Conservation (phyloP, 2,113 vertebrate species). For the Thalassarche chlororhynchos region DNA sequence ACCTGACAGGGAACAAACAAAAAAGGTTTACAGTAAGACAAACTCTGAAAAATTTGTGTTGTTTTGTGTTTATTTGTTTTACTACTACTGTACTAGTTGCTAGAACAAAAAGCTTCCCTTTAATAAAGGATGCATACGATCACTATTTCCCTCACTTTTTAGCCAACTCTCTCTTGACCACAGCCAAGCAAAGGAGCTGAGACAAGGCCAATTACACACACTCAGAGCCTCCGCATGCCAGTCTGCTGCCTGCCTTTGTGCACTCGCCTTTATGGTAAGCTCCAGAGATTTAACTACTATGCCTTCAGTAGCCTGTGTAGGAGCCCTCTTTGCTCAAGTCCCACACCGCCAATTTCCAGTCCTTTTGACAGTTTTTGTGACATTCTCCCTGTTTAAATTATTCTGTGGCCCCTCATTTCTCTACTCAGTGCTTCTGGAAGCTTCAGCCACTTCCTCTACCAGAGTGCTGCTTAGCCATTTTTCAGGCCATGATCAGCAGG, state of each 20-base stretch:
- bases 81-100: background rate
- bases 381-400: too few species aligned
- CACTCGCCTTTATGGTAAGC: accelerated
- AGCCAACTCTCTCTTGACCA: background rate
- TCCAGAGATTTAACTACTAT: background rate
- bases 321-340: background rate
- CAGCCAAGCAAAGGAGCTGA: background rate
- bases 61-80: background rate
- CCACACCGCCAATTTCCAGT: background rate
- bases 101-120: background rate
- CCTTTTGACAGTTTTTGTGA: background rate
- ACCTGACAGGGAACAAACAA: background rate
- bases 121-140: accelerated
- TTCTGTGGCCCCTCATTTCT: background rate
- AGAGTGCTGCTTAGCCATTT: accelerated
- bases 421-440: background rate
- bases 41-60: background rate
- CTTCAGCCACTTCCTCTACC: background rate
- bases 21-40: background rate
- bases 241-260: too few species aligned
- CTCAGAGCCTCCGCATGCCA: background rate
- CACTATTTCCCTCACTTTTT: background rate
- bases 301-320: background rate
- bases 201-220: background rate
- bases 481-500: background rate